phyloP scores from a whole-genome alignment of 2,888 invertebrate species.

The Schizaphis graminum region DNA sequence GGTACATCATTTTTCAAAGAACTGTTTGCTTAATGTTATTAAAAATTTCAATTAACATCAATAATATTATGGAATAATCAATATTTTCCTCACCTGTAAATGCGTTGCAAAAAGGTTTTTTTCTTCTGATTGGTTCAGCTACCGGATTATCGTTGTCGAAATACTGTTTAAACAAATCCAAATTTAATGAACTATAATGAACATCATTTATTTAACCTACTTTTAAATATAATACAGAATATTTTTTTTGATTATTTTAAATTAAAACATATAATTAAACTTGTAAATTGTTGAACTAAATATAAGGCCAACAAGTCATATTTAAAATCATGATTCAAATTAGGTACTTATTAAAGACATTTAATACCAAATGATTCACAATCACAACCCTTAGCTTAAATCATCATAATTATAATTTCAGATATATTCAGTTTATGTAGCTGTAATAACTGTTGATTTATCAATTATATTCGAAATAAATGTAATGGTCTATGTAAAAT shows the following conservation, averaged over 20 bases:
- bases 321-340: background rate
- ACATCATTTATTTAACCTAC: background rate
- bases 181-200: background rate
- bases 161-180: slow-evolving; percentile 66
- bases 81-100: slow-evolving; percentile 79
- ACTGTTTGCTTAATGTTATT: background rate
- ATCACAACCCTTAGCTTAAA: background rate
- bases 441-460: background rate
- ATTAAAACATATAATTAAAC: background rate
- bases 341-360: background rate
- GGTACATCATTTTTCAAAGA: background rate
- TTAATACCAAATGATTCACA: background rate
- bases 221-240: background rate
- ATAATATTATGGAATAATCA: background rate
- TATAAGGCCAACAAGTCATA: background rate
- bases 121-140: slow-evolving; percentile 73
- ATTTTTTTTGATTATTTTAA: background rate
- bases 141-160: slow-evolving; percentile 67
- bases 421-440: background rate
- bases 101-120: slow-evolving; percentile 90
- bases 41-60: background rate
- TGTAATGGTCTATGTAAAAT: background rate
- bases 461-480: background rate
- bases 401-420: background rate
- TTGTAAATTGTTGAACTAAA: background rate